Conservation (phyloP, 92 coral and sea anemone species). For the Desmophyllum pertusum region DNA sequence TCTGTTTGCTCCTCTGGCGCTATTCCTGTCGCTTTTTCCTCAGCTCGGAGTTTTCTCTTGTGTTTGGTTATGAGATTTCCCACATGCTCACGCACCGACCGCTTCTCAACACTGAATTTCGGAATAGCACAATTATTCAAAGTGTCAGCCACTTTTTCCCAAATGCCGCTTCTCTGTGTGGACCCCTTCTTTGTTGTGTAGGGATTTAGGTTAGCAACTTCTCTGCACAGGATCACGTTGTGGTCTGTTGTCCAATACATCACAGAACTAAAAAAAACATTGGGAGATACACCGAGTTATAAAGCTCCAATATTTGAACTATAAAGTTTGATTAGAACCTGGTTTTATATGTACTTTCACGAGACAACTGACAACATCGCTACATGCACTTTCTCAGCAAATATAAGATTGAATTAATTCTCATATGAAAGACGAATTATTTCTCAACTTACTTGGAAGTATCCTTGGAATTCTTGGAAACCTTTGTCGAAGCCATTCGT, state of each 20-base stretch:
- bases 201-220: not conserved
- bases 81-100: conserved; percentile 15
- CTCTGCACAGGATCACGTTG: not conserved
- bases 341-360: too few relatives aligned
- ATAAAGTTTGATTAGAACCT: too few relatives aligned
- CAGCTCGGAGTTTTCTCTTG: conserved; percentile 50
- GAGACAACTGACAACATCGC: too few relatives aligned
- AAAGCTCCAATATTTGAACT: too few relatives aligned
- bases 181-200: not conserved
- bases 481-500: too few relatives aligned
- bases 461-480: too few relatives aligned
- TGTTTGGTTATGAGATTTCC: conserved; percentile 31
- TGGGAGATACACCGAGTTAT: too few relatives aligned
- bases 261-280: not conserved
- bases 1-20: conserved; percentile 46
- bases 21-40: conserved; percentile 49
- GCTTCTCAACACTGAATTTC: conserved; percentile 26
- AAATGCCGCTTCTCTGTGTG: conserved; percentile 11
- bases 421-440: too few relatives aligned
- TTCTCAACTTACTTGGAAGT: too few relatives aligned
- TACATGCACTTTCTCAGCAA: too few relatives aligned
- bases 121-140: conserved; percentile 20
- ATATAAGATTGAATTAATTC: too few relatives aligned
- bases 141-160: conserved; percentile 21
- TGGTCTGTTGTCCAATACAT: not conserved